Evolutionary conservation across 2,888 invertebrate genomes (phyloP).

Genomic region (Gymnocheta viridis): DNA sequence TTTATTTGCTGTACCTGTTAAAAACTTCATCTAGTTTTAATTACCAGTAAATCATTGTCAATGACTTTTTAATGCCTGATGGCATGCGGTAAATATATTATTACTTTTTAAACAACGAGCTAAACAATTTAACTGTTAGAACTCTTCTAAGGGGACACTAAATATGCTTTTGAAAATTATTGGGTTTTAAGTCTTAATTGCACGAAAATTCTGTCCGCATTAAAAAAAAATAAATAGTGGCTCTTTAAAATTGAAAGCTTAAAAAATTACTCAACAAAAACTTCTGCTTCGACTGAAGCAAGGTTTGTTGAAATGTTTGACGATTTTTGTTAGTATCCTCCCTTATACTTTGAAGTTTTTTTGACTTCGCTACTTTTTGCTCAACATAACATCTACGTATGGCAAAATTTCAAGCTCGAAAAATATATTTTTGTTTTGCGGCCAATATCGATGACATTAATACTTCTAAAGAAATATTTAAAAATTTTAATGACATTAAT

Average conservation of each 20-base stretch:
- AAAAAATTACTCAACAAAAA: no score
- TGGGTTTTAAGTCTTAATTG: neutral
- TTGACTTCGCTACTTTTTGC: no score
- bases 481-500: no score
- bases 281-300: no score
- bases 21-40: slow-evolving; percentile 60
- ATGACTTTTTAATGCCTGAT: slow-evolving; percentile 65
- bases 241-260: neutral
- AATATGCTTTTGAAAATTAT: neutral
- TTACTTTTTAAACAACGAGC: slow-evolving; percentile 15
- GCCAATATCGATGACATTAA: no score
- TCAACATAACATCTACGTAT: no score
- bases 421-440: no score
- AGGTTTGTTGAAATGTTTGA: no score
- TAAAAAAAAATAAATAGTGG: neutral
- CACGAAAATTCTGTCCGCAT: neutral
- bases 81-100: slow-evolving; percentile 47
- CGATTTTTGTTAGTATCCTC: no score
- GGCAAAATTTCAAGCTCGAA: no score
- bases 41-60: slow-evolving; percentile 66
- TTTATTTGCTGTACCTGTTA: slow-evolving; percentile 48
- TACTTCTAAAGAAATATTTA: no score
- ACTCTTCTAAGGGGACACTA: slow-evolving; percentile 4
- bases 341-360: no score
- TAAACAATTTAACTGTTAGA: slow-evolving; percentile 8